Conservation (phyloP, 2,113 vertebrate genomes). For the Coptodon bakossiorum region DNA sequence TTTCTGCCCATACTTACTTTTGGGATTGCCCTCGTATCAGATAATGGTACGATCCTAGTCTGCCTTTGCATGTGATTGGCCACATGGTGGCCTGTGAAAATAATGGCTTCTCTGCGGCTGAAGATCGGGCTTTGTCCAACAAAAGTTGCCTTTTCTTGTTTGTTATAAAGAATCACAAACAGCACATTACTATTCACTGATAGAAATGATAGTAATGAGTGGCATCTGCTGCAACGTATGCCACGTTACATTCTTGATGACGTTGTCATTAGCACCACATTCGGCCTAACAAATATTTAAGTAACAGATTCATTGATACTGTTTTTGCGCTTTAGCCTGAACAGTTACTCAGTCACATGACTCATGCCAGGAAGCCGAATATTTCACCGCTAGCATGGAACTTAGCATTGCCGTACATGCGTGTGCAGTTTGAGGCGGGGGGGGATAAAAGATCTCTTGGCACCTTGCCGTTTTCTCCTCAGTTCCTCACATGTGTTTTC, state of each 20-base stretch:
- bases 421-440: neutral
- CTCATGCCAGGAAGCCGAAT: neutral
- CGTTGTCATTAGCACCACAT: neutral
- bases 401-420: neutral
- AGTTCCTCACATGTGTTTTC: neutral
- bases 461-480: neutral
- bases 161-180: neutral
- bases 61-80: accelerated
- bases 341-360: neutral
- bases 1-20: no score
- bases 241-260: neutral
- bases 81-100: neutral
- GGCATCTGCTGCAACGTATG: neutral
- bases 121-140: neutral
- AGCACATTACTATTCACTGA: accelerated
- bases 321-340: neutral
- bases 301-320: neutral
- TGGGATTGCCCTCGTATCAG: neutral
- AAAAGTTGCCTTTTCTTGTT: neutral
- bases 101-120: neutral
- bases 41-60: neutral
- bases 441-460: neutral
- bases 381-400: neutral
- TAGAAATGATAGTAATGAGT: neutral
- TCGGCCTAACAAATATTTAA: neutral